Conservation (phyloP, 2,888 invertebrate species). For the Agrotis exclamationis region DNA sequence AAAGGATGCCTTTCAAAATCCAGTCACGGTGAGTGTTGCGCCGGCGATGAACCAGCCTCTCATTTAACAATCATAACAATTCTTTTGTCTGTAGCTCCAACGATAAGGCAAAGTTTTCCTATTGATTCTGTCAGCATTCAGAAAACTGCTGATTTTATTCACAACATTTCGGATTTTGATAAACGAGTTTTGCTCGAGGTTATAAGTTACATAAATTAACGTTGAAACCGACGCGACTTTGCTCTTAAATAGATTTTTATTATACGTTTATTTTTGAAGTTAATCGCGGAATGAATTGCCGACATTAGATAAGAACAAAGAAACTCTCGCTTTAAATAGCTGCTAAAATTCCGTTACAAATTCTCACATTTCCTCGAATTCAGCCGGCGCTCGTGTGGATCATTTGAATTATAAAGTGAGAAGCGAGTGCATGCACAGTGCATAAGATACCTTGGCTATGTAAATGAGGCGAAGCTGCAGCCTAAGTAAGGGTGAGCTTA, state of each 20-base stretch:
- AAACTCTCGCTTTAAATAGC: constrained; percentile 60
- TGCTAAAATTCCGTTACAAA: constrained; percentile 86
- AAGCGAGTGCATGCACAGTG: constrained; percentile 87
- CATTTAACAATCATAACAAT: constrained; percentile 64
- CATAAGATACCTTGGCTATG: constrained; percentile 87
- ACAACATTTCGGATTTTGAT: background rate
- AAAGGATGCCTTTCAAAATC: constrained; percentile 74
- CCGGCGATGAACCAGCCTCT: constrained; percentile 71
- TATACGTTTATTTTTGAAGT: constrained; percentile 35
- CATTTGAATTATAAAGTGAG: constrained; percentile 90
- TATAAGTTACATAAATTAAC: constrained; percentile 7
- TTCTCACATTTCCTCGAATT: constrained; percentile 88
- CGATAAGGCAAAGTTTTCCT: constrained; percentile 46
- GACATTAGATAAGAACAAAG: constrained; percentile 56
- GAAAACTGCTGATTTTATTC: background rate
- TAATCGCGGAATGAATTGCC: constrained; percentile 36
- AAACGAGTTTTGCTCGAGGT: background rate
- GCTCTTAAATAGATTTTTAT: background rate
- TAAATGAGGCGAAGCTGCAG: constrained; percentile 83
- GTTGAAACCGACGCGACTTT: background rate
- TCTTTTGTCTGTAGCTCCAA: constrained; percentile 62
- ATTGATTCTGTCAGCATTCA: background rate
- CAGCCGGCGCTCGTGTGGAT: constrained; percentile 79
- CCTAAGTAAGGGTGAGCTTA: constrained; percentile 74
- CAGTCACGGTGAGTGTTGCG: constrained; percentile 69